Base-by-base conservation (phyloP, 2,888 invertebrate genomes). In the Lithodes maja region DNA sequence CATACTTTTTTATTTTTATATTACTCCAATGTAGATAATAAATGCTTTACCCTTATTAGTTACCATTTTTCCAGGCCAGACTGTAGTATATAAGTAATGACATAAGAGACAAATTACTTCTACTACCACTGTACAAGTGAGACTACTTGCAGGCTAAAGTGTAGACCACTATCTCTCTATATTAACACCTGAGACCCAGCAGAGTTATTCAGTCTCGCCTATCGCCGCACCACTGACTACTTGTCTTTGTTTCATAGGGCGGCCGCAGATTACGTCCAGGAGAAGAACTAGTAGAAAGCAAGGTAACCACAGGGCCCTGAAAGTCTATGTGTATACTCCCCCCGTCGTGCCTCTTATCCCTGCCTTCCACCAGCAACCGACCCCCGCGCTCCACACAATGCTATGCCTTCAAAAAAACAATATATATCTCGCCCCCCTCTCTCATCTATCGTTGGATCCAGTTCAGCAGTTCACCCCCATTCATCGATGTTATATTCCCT, bases 261-360 rank as follows among this genome's bases (percentile, higher is more conserved):
- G 49, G 33, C 53, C 54, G 74, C n/a, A 85, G 52, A 78, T 85
- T 85, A 78, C 85, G 77, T n/a, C 85, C 85, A 2, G 85, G 85
- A 78, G 85, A 85, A 68, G 78, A 78, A 78, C 17, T 78, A 12
- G 85, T 85, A 49, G 85, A 78, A 68, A n/a, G 49, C 68, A 85
- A 75, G 85, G 85, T 85, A 85, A 85, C 77, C 71, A 9, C 55
- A n/a, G 55, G 7, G 17, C 80, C 78, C 55, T 12, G 49, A 33
- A 50, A 3, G 9, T 50, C 17, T 78, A 9, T 78, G 2, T 33
- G 49, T 78, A 49, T 33, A 33, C 33, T 33, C 12, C 2, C 53
- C 15, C 3, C 55, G 80, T 53, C 15, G 54, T 52, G 50, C 80
- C 54, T 15, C n/a, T 17, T 7, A 15, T n/a, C n/a, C 17, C 17